These are phyloP conservation scores for Spheniscus humboldti DNA, from an alignment of 2,797 vertebrate species.

Conservation along the genomic window DNA sequence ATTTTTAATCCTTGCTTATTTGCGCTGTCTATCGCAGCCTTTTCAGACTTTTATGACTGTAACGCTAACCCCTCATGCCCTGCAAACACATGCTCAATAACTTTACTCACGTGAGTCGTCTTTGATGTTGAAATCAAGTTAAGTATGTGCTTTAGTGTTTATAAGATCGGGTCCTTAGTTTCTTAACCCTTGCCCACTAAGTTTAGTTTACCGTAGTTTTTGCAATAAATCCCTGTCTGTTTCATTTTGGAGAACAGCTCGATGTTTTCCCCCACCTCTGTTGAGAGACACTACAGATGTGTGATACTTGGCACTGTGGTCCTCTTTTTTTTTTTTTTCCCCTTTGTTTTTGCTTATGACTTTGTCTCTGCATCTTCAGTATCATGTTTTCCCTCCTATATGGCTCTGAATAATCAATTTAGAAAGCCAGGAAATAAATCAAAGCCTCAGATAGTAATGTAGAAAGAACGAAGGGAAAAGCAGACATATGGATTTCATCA, in stretches of 20 bases:
- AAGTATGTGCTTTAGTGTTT: conserved; percentile 47
- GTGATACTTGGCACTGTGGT: background rate
- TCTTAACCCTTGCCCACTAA: conserved; percentile 36
- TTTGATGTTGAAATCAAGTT: conserved; percentile 26
- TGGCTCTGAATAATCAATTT: conserved; percentile 54
- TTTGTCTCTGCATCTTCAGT: conserved; percentile 32
- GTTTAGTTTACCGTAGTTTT: background rate
- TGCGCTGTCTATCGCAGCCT: background rate
- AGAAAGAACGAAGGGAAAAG: conserved; percentile 36
- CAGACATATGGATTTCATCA: conserved; percentile 75
- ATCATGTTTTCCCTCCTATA: conserved; percentile 59
- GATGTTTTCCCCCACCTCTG: background rate
- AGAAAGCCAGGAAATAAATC: conserved; percentile 60
- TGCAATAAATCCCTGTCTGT: conserved; percentile 40
- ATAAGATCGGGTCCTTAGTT: conserved; percentile 25
- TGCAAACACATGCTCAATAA: conserved; percentile 12
- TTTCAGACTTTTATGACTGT: background rate
- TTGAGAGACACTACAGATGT: conserved; percentile 11
- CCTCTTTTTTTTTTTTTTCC: too few relatives aligned
- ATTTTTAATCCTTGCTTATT: conserved; percentile 60
- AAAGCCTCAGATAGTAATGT: conserved; percentile 30
- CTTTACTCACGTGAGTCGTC: background rate
- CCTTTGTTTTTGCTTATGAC: conserved; percentile 32
- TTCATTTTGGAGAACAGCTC: background rate
- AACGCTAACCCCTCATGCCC: conserved; percentile 2